Evolutionary conservation across 2,888 invertebrate genomes (phyloP).

Genomic region (Thyatira batis): DNA sequence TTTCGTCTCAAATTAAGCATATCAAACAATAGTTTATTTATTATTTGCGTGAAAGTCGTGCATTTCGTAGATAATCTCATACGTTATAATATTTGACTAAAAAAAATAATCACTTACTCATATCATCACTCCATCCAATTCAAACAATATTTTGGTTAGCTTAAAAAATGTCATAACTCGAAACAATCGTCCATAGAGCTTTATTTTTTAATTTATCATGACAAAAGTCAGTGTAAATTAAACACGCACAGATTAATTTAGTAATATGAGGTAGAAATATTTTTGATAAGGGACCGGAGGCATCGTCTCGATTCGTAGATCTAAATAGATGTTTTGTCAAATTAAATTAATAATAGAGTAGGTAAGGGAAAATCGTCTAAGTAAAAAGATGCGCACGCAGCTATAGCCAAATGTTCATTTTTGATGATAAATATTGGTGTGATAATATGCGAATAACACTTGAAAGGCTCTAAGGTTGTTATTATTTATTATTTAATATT

Average conservation of each 20-base stretch:
- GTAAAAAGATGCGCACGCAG: background rate
- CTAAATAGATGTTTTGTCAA: conserved; percentile 28
- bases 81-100: conserved; percentile 6
- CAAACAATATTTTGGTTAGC: conserved; percentile 23
- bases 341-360: conserved; percentile 14
- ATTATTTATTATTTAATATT: background rate
- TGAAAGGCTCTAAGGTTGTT: background rate
- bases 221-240: conserved; percentile 46
- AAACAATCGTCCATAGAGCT: conserved; percentile 54
- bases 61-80: conserved; percentile 15
- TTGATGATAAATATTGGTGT: background rate
- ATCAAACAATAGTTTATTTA: conserved; percentile 48
- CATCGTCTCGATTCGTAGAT: conserved; percentile 14
- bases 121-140: conserved; percentile 75
- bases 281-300: conserved; percentile 53
- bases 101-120: conserved; percentile 30
- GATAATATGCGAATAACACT: background rate
- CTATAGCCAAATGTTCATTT: background rate
- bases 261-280: conserved; percentile 50
- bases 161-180: conserved; percentile 22
- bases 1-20: conserved; percentile 66
- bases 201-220: conserved; percentile 50
- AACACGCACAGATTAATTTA: conserved; percentile 66
- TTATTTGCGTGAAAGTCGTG: conserved; percentile 28
- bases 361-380: background rate